phyloP scores from a whole-genome alignment of 2,888 invertebrate species.

The Hemaris fuciformis region DNA sequence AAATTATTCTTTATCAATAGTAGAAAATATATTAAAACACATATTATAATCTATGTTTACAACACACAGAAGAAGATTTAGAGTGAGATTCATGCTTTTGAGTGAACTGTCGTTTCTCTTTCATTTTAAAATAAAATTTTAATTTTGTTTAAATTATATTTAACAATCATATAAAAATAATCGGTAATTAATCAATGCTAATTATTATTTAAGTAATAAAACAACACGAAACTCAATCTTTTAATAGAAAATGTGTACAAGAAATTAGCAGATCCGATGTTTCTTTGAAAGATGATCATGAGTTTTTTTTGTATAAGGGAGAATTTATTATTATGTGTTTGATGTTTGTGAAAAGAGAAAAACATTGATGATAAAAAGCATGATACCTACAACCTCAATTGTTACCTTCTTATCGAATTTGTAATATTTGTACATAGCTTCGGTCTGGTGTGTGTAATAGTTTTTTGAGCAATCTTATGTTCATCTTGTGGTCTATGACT shows the following conservation, averaged over 20 bases:
- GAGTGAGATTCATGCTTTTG: slow-evolving; percentile 33
- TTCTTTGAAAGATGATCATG: slow-evolving; percentile 23
- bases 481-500: slow-evolving; percentile 20
- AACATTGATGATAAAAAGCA: slow-evolving; percentile 26
- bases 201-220: slow-evolving; percentile 1
- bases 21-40: background rate
- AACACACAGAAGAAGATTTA: slow-evolving; percentile 18
- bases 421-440: background rate
- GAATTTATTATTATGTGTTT: slow-evolving; percentile 45
- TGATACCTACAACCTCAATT: slow-evolving; percentile 12
- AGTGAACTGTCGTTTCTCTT: background rate
- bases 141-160: background rate
- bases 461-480: background rate
- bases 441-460: background rate
- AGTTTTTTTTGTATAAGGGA: slow-evolving; percentile 3
- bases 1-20: background rate
- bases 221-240: slow-evolving; percentile 13
- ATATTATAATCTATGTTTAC: background rate
- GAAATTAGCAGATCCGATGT: slow-evolving; percentile 43
- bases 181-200: background rate
- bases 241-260: slow-evolving; percentile 25
- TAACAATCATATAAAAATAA: background rate
- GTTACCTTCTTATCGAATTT: background rate
- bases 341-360: slow-evolving; percentile 81
- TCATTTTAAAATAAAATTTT: background rate